Evolutionary conservation across 2,797 vertebrate genomes (phyloP), one percentile per base, ranked within the genome.

Genomic region (Coregonus sp.): DNA sequence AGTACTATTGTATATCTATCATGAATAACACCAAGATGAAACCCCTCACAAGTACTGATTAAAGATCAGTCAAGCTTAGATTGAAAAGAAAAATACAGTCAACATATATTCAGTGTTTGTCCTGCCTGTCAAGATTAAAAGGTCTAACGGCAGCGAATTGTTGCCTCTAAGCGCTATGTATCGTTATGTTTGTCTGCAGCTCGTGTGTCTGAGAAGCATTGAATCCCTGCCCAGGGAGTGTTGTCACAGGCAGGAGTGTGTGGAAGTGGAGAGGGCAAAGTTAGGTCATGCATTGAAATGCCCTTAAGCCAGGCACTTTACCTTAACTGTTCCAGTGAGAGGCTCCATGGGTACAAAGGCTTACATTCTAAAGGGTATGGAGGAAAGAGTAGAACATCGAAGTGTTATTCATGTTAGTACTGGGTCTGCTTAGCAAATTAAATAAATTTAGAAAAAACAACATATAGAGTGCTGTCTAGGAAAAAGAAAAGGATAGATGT

Each of bases 281-380:
- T 80, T 85, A 90, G 93, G 92, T 94, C 92, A 93, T 83, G 79
- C 84, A 75, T 87, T 85, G 67, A 86, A 87, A 92, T 82, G 86
- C 89, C 92, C 89, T 88, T 73, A 83, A 93, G 92, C 91, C 88
- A 91, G 87, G 87, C 88, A 91, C 88, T 92, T 87, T 77, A 88
- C 70, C 75, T 86, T 75, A 86, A 89, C 85, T 90, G 86, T 80
- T 85, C 81, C 85, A 84, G 68, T 73, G 40, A 90, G 85, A 82
- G 77, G 81, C 74, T 87, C 76, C 76, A 82, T 69, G 70, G 31
- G 83, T 61, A 75, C 71, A 86, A 85, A 85, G 80, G 72, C 78
- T 54, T 25, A 9, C 9, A 66, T 79, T 82, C 63, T 79, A 7
- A 78, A 68, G 56, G 15, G 4, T 47, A 77, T 20, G 66, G 75